Evolutionary conservation across 2,888 invertebrate genomes (phyloP), one percentile per base, ranked within the genome.

Genomic region (Strigamia maritima): DNA sequence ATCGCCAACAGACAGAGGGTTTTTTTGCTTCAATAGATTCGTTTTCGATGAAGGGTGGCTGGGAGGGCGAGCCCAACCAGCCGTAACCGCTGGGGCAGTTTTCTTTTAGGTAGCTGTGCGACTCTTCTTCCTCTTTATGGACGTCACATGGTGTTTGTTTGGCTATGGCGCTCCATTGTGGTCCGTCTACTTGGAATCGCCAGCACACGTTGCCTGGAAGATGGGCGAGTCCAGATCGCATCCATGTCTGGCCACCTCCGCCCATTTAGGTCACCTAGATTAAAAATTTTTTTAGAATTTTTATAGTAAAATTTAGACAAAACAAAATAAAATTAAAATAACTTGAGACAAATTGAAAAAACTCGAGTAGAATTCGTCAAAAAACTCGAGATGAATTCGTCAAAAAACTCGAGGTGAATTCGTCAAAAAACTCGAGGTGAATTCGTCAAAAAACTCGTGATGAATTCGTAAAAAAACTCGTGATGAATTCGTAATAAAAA

Each of bases 181-280:
- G 76, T 7, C 35, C 31, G 16, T 76, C 76, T 7, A 38, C 38
- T 44, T 76, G 76, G 38, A 76, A 76, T 12, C 38, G 76, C 76
- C 76, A 76, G 19, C 19, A 60, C 22, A 60, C 60, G 19, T 60
- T 60, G 24, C 60, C 60, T 8, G 60, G 60, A 60, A 60, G 24
- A 19, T 24, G 10, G 6, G 60, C 22, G 60, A 60, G 22, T 2
- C 22, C 60, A 60, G 60, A 12, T 6, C 22, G 60, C 1, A 19
- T 24, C 60, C 60, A 60, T 24, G 24, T 19, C 24, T 60, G 60
- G 19, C 60, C 60, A 24, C 60, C 60, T 60, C 10, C 24, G 24
- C 60, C 60, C 60, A 60, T 60, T 60, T 10, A 60, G 12, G 24
- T 44, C 44, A 60, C 24, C 60, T 60, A 60, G 14, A 8, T 16